Conservation (phyloP, 2,113 vertebrate genomes). For the Rhineura floridana region DNA sequence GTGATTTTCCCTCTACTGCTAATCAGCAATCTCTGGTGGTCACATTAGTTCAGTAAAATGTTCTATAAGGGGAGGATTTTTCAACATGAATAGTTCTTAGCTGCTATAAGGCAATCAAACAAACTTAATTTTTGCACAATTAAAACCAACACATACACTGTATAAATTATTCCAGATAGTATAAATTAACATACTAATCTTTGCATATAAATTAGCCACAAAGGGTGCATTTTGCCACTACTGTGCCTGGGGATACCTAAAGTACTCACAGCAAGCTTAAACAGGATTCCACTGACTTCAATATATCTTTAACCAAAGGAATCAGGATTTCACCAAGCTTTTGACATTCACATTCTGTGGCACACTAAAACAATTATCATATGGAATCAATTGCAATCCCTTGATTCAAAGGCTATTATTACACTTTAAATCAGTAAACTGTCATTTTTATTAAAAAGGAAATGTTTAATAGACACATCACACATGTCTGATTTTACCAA, state of each 20-base stretch:
- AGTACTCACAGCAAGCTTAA: background rate
- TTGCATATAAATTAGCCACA: conserved; percentile 32
- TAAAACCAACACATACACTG: background rate
- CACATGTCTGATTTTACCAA: background rate
- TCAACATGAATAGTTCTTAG: background rate
- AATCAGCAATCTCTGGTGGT: conserved; percentile 6
- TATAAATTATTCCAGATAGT: background rate
- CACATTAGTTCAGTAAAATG: conserved; percentile 12
- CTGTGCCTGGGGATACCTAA: background rate
- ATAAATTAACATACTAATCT: conserved; percentile 24
- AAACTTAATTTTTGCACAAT: conserved; percentile 22
- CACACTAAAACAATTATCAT: background rate
- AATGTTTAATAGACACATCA: background rate
- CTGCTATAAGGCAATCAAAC: background rate
- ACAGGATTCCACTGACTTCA: background rate
- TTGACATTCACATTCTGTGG: background rate
- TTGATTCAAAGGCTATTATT: background rate
- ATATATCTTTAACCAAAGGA: background rate
- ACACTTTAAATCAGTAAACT: background rate
- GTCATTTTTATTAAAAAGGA: background rate
- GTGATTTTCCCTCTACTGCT: background rate
- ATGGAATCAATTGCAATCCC: background rate
- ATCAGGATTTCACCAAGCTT: background rate
- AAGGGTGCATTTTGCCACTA: conserved; percentile 6
- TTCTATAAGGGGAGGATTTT: conserved; percentile 7